Evolutionary conservation across 1,140 invertebrate genomes (phyloP).

Genomic region (Drosophila pachea): DNA sequence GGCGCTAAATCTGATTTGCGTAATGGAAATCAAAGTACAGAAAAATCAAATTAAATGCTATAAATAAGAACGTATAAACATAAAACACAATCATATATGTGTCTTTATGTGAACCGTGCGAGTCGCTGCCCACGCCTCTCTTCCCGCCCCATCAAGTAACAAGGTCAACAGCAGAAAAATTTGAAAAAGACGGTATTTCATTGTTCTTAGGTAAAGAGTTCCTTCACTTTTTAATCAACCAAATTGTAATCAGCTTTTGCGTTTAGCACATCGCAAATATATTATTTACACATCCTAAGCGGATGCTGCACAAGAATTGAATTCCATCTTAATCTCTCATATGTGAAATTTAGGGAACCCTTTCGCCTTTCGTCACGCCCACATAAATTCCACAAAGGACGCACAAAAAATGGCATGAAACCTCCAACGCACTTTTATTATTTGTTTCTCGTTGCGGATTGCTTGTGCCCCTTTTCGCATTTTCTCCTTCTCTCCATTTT

Average conservation of each 20-base stretch:
- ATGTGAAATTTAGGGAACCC: conserved; percentile 24
- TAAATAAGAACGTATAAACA: conserved; percentile 57
- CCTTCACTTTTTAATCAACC: background rate
- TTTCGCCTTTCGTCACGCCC: conserved; percentile 58
- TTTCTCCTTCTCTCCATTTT: conserved; percentile 3
- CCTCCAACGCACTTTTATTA: conserved; percentile 62
- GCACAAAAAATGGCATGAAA: conserved; percentile 42
- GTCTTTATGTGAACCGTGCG: conserved; percentile 33
- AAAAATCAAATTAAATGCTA: conserved; percentile 74
- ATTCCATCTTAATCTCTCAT: conserved; percentile 19
- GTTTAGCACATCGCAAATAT: conserved; percentile 24
- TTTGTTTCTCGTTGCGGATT: conserved; percentile 40
- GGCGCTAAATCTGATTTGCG: conserved; percentile 43
- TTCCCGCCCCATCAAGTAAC: conserved; percentile 58
- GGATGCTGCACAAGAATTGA: conserved; percentile 1
- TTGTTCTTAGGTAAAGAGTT: too few relatives aligned
- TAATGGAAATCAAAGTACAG: conserved; percentile 73
- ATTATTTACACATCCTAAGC: conserved; percentile 28
- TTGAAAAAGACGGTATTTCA: too few relatives aligned
- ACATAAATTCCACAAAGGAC: conserved; percentile 17
- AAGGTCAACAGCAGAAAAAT: conserved; percentile 21
- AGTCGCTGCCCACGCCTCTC: conserved; percentile 8
- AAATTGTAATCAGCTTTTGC: conserved; percentile 15
- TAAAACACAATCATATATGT: conserved; percentile 34
- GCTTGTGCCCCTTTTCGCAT: conserved; percentile 1